Evolutionary conservation across 2,113 vertebrate species (phyloP), one percentile per base, ranked within the genome.

Genomic region (Tenebrosternarchus preto): DNA sequence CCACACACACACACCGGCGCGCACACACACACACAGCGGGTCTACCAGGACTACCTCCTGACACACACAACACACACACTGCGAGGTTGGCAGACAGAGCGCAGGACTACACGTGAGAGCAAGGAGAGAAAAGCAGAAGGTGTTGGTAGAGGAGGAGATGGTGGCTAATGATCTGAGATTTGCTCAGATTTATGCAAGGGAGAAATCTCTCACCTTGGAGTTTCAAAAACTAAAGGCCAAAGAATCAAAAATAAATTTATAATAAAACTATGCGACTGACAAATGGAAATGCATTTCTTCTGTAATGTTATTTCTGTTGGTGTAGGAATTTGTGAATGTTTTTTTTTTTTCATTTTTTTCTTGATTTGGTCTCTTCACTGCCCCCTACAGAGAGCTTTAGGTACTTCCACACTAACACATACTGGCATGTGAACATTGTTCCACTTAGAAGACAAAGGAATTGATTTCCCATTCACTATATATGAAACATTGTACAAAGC

Each of bases 1-100:
- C n/a, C 43, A 46, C 50, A 56, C 57, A 60, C 56, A 43, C 69
- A 74, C 77, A 71, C 66, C 66, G 64, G 72, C 85, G 68, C 64
- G 19, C 59, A 67, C 72, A 56, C 74, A 81, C 59, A 69, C 80
- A 66, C 82, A 67, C 78, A 5, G 75, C 64, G 29, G 59, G 76
- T 53, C 22, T 36, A 80, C 46, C 76, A 78, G 85, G 60, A 78
- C 85, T 81, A 75, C 69, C 81, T 80, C 71, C 74, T 57, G 66
- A 83, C 74, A 78, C 57, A 73, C 77, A 56, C 80, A 73, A 22
- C 60, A 69, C 76, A 80, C 73, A 77, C 76, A 80, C 78, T 56
- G 72, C 27, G 68, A 64, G 78, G 46, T 64, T 72, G 77, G 73
- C 78, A 84, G 79, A 75, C 72, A 56, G 29, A 77, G 60, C 24